A percentile compares a stretch with the other conserved stretches of the same genome.
Evolutionary conservation across 2,888 invertebrate species (phyloP).

Genomic region (Tachystola acroxantha): DNA sequence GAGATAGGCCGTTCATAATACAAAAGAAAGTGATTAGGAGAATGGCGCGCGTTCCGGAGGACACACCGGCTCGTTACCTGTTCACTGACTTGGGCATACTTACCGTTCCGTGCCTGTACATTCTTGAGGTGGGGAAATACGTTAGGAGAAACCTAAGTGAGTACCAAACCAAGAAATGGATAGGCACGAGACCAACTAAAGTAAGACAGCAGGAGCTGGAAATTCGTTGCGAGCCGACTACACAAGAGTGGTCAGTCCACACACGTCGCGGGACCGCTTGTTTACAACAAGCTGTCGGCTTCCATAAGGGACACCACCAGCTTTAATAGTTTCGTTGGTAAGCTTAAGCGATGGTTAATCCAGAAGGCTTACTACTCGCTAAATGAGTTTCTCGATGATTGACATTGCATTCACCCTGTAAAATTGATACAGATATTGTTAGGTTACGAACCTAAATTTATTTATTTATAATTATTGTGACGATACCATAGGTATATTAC

Average conservation of each 20-base stretch:
- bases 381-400: no score
- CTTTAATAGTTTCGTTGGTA: no score
- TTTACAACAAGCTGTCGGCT: no score
- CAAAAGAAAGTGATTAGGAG: constrained; percentile 2
- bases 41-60: not conserved
- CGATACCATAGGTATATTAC: no score
- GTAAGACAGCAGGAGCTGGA: not conserved
- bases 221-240: not conserved
- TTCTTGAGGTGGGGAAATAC: constrained; percentile 1
- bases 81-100: not conserved
- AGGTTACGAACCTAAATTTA: no score
- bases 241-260: not conserved
- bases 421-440: no score
- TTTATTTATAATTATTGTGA: no score
- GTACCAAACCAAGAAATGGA: not conserved
- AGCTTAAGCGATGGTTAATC: no score
- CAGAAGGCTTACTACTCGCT: no score
- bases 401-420: no score
- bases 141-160: not conserved
- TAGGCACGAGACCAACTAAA: not conserved
- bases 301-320: no score
- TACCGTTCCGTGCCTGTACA: not conserved
- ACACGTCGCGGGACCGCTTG: not conserved
- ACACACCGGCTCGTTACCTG: not conserved
- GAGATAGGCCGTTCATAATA: constrained; percentile 4